Evolutionary conservation across 1,140 invertebrate genomes (phyloP).

Genomic region (Drosophila grimshawi): DNA sequence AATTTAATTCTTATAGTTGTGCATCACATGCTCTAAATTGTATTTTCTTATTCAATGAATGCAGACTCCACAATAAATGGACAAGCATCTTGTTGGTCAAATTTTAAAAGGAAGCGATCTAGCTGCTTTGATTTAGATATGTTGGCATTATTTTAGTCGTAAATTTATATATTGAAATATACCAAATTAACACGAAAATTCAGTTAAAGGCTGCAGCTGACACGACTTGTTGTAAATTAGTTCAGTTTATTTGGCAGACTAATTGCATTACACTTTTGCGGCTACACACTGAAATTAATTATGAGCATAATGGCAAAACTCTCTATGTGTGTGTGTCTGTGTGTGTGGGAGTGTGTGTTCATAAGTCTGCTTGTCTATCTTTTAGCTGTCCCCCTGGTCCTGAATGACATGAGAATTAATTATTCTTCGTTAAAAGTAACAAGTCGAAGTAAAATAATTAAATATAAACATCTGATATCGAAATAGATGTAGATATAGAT

Average conservation of each 20-base stretch:
- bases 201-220: background rate
- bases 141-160: too few relatives aligned
- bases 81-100: too few relatives aligned
- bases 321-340: background rate
- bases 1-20: background rate
- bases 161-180: too few relatives aligned
- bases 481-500: too few relatives aligned
- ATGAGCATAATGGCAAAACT: conserved; percentile 1
- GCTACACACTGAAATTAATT: conserved; percentile 49
- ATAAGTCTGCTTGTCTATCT: background rate
- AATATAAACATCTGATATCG: background rate
- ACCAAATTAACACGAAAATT: too few relatives aligned
- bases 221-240: background rate
- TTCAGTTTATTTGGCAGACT: conserved; percentile 28
- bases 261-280: conserved; percentile 54
- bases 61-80: background rate
- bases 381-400: background rate
- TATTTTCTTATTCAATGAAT: conserved; percentile 35
- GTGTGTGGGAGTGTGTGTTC: background rate
- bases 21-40: conserved; percentile 16
- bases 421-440: conserved; percentile 24
- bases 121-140: too few relatives aligned
- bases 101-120: too few relatives aligned
- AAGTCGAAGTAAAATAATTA: background rate
- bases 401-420: conserved; percentile 28